Conservation (phyloP, 2,113 vertebrate genomes). For the Tyrannus savana region DNA sequence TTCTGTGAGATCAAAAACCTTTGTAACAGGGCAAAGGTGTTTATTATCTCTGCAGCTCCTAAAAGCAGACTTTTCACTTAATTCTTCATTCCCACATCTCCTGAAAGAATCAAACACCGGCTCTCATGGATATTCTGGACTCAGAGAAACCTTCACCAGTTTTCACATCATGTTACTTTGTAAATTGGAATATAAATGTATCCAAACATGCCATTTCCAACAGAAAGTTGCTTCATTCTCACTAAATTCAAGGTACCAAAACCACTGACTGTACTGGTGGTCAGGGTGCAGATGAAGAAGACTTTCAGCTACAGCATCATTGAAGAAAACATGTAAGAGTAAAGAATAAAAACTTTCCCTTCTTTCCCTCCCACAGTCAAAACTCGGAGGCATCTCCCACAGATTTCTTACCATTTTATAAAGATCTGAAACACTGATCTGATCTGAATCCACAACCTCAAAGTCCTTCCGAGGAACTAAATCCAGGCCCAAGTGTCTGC, state of each 20-base stretch:
- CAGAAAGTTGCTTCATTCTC: background rate
- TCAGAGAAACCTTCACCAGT: background rate
- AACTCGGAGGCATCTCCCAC: background rate
- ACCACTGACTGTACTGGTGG: background rate
- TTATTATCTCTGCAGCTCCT: background rate
- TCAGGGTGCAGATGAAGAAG: background rate
- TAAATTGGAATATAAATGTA: background rate
- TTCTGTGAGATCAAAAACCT: background rate
- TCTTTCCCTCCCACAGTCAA: background rate
- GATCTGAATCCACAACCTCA: slow-evolving; percentile 96
- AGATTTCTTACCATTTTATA: slow-evolving; percentile 93
- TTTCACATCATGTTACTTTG: background rate
- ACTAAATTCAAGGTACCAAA: background rate
- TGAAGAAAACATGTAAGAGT: accelerated
- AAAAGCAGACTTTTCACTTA: background rate
- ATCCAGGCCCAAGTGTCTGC: slow-evolving; percentile 93
- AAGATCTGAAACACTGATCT: slow-evolving; percentile 96
- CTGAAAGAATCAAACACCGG: background rate
- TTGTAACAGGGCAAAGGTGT: background rate
- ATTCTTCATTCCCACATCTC: background rate
- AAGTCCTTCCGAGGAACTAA: slow-evolving; percentile 97
- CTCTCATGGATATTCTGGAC: accelerated
- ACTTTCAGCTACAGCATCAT: background rate
- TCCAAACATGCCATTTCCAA: background rate
- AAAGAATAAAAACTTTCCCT: background rate